Conservation (phyloP, 2,113 vertebrate species). For the Ochotona curzoniae region DNA sequence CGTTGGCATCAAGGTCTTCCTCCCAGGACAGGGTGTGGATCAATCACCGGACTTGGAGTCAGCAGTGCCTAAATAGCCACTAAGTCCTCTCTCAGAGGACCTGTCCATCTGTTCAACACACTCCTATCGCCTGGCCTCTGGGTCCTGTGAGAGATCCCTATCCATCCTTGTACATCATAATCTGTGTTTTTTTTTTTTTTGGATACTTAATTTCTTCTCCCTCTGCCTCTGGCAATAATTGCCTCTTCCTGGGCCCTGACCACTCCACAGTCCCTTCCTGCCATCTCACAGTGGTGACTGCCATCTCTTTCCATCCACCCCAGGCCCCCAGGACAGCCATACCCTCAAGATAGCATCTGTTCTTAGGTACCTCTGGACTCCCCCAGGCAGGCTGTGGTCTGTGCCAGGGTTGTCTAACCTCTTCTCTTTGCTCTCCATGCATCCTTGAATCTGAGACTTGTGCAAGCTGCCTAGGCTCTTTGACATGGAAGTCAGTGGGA, state of each 20-base stretch:
- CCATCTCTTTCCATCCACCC: background rate
- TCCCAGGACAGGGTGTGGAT: background rate
- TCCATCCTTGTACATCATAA: no score
- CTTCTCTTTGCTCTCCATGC: background rate
- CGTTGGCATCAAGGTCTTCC: background rate
- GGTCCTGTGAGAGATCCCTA: no score
- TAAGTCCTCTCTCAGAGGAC: background rate
- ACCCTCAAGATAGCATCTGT: background rate
- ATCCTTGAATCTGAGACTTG: background rate
- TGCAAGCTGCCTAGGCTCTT: no score
- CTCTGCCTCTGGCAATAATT: background rate
- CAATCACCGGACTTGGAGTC: no score
- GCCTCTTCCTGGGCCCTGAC: background rate
- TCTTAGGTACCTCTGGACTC: background rate
- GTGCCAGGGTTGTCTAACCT: no score
- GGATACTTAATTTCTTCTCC: background rate
- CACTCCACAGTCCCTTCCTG: background rate
- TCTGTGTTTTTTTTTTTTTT: no score
- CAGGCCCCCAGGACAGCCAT: background rate
- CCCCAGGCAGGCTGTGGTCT: background rate
- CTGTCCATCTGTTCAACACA: background rate
- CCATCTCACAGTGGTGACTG: background rate
- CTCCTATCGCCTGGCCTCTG: background rate
- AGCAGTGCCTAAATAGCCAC: no score
- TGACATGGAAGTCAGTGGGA: background rate